phyloP scores from a whole-genome alignment of 2,113 vertebrate species.

The Amblyornis subalaris region DNA sequence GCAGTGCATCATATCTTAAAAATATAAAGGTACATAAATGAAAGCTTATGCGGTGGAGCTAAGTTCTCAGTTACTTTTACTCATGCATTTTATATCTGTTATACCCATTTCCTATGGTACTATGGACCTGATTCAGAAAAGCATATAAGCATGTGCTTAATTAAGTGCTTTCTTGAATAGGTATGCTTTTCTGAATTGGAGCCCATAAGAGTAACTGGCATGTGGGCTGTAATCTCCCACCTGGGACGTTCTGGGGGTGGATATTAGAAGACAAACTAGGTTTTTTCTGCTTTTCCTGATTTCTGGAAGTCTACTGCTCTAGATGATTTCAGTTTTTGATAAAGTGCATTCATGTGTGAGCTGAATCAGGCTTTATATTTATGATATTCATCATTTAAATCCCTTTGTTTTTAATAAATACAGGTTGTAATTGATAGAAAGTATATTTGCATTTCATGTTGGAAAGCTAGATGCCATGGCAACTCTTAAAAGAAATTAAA shows the following conservation, averaged over 20 bases:
- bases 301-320: background rate
- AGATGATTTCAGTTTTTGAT: background rate
- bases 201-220: background rate
- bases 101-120: slow-evolving; percentile 47
- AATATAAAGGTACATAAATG: background rate
- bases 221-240: slow-evolving; percentile 24
- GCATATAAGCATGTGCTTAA: slow-evolving; percentile 30
- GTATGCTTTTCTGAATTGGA: slow-evolving; percentile 28
- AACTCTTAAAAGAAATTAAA: background rate
- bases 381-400: background rate
- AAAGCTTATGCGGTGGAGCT: background rate
- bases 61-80: background rate
- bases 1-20: background rate
- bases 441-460: background rate
- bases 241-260: background rate
- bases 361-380: background rate
- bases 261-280: background rate
- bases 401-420: slow-evolving; percentile 1
- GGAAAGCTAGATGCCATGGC: background rate
- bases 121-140: slow-evolving; percentile 43
- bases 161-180: slow-evolving; percentile 44
- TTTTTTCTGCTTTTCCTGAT: background rate
- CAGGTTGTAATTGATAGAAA: background rate
- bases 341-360: background rate
- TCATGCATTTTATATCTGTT: slow-evolving; percentile 20